Conservation (phyloP, 2,888 invertebrate genomes). For the Urechis unicinctus region DNA sequence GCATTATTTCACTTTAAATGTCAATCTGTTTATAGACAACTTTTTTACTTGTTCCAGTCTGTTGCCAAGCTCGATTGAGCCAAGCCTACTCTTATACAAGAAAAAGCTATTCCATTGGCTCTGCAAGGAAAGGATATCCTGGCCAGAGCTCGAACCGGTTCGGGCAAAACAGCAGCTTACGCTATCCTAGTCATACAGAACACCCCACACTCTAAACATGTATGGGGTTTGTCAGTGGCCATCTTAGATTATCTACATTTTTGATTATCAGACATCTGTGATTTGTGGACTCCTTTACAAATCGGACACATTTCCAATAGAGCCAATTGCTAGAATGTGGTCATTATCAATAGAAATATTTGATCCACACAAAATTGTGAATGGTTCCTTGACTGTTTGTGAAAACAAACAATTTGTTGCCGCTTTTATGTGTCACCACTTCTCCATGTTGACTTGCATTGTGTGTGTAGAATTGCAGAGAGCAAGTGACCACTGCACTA, state of each 20-base stretch:
- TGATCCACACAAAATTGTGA: no score
- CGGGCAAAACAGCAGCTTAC: constrained; percentile 97
- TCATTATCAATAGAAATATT: no score
- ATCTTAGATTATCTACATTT: no score
- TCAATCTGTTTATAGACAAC: no score
- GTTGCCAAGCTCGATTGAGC: constrained; percentile 85
- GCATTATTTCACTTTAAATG: no score
- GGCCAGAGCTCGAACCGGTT: constrained; percentile 89
- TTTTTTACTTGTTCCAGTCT: constrained; percentile 63
- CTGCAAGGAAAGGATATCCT: constrained; percentile 95
- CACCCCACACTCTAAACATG: constrained; percentile 52
- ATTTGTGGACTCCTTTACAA: no score
- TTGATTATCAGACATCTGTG: no score
- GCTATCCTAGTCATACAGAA: constrained; percentile 89
- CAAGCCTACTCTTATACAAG: constrained; percentile 90
- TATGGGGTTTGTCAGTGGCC: constrained; percentile 16
- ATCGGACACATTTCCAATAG: no score
- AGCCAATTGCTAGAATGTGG: no score
- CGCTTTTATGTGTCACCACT: no score
- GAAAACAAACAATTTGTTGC: no score
- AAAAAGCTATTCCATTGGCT: constrained; percentile 85
- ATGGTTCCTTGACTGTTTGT: no score
- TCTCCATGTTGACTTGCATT: neutral
- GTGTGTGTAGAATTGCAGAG: constrained; percentile 31
- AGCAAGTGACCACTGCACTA: constrained; percentile 58